Evolutionary conservation across 2,888 invertebrate genomes (phyloP), one percentile per base, ranked within the genome.

Genomic region (Macrosiphum euphorbiae): DNA sequence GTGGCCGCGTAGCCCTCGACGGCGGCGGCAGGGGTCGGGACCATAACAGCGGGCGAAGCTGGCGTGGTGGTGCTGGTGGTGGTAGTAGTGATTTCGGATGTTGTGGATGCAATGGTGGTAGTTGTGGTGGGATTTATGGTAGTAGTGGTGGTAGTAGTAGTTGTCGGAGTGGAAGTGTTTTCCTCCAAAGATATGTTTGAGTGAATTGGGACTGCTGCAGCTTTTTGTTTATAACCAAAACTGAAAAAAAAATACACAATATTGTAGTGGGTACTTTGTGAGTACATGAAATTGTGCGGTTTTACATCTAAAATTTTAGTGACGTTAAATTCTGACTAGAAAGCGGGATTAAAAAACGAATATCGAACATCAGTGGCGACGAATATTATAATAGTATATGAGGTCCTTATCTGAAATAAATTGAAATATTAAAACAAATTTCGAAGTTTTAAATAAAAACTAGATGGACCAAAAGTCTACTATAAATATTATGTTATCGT

Each of bases 181-280:
- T 44, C 86, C 50, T 84, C 58, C 94, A 50, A 44, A 28, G 90
- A 50, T 35, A 90, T 26, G n/a, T 67, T 78, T 35, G 90, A 86
- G 50, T 85, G 67, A n/a, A 90, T 52, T 26, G 90, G 41, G 67
- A 86, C n/a, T 67, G 86, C 44, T 26, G 92, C 20, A 26, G 78
- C 89, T 94, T 61, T 94, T 67, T 85, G 90, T 94, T 94, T 94
- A 85, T 90, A 50, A n/a, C 90, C 86, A 24, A 94, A 94, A n/a
- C 94, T 94, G 86, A 85, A 93, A 90, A 86, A 88, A 10, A 52
- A 67, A 91, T 61, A 47, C 20, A 44, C 24, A n/a, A 85, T 5
- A 11, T 85, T 85, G 20, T 58, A 55, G 26, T 13, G 26, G 11
- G 35, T 26, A 35, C 8, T 78, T 67, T 35, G 20, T 35, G 35